These are phyloP conservation scores for Dreissena polymorpha DNA, from an alignment of 1,140 invertebrate species.

Conservation along the genomic window DNA sequence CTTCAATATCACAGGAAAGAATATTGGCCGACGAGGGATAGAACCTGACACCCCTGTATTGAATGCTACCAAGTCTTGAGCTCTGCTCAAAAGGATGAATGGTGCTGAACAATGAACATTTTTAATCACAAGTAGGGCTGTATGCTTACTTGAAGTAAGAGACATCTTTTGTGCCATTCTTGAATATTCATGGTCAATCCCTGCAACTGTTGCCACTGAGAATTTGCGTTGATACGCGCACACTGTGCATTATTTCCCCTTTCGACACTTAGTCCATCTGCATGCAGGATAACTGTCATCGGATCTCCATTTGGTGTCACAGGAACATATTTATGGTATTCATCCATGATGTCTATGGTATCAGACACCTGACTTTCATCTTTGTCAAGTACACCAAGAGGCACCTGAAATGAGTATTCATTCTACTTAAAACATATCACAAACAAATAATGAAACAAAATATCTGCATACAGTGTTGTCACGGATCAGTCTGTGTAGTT, in stretches of 20 bases:
- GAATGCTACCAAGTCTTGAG: too few relatives aligned
- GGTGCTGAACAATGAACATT: too few relatives aligned
- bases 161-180: constrained; percentile 29
- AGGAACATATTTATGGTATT: constrained; percentile 34
- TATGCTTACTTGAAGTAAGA: constrained; percentile 19
- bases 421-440: too few relatives aligned
- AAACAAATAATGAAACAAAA: too few relatives aligned
- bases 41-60: too few relatives aligned
- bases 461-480: too few relatives aligned
- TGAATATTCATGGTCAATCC: constrained; percentile 9
- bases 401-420: constrained; percentile 19
- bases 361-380: constrained; percentile 25
- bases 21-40: too few relatives aligned
- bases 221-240: constrained; percentile 24
- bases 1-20: too few relatives aligned
- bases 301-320: constrained; percentile 15
- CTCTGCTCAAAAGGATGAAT: too few relatives aligned
- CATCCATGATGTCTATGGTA: constrained; percentile 38
- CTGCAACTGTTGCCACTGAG: constrained; percentile 1
- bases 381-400: constrained; percentile 31
- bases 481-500: too few relatives aligned
- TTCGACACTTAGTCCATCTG: constrained; percentile 52
- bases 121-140: too few relatives aligned
- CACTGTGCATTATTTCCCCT: constrained; percentile 41
- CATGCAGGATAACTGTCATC: constrained; percentile 14